Evolutionary conservation across 1,140 invertebrate genomes (phyloP), one percentile per base, ranked within the genome.

Genomic region (Rhagoletis zephyria): DNA sequence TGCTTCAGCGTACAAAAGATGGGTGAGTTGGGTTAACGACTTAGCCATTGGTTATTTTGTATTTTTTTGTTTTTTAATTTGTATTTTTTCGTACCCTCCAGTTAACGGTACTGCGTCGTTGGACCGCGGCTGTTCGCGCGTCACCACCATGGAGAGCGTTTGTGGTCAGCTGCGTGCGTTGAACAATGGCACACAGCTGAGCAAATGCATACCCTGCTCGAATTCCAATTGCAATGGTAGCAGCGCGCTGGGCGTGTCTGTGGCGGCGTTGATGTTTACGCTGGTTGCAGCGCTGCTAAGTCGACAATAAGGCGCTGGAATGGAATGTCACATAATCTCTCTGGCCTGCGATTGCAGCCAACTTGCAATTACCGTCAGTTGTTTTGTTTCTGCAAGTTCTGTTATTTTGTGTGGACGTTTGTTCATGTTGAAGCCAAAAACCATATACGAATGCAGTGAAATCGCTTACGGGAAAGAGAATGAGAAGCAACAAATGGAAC

Each of bases 41-140:
- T 77, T 61, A 19, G 12, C 42, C 56, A 88, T 6, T 60, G 7
- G 0, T 56, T 61, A 5, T 74, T 9, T 63, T 85, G 42, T 19
- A 60, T 60, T 61, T 61, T 81, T 87, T 63, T 77, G 74, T 12
- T 64, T 70, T 65, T 87, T 30, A 30, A 30, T 30, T 30, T 30
- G 30, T 30, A 30, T 30, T 30, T 30, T 30, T 30, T 30, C 30
- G n/a, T 30, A 30, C 0, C 2, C 87, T 86, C n/a, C 42, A 92
- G 91, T 89, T 2, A 90, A 90, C 64, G 89, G 89, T 40, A 86
- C 88, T 0, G 60, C 40, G 42, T 65, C 51, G 10, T 89, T 88
- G 7, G 87, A 91, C 48, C 91, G 91, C 30, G 91, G 91, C 16
- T 92, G 91, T 85, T 89, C 90, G 6, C 90, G 91, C 6, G 90